Evolutionary conservation across 64 coral and sea anemone species (phyloP).

Genomic region (Montipora capricornis): DNA sequence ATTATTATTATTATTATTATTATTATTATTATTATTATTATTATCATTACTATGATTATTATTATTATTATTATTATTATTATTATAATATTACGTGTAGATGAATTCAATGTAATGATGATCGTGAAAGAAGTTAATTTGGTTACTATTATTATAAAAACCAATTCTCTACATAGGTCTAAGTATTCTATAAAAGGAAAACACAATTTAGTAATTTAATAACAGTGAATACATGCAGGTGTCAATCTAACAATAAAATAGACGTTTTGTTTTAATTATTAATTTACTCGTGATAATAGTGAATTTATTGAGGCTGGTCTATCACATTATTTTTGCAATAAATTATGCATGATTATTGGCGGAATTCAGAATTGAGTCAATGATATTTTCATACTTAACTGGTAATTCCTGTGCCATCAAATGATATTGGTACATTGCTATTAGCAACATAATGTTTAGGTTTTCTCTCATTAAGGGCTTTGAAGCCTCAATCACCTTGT

Average conservation of each 20-base stretch:
- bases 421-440: neutral
- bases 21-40: no score
- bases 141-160: no score
- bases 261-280: slow-evolving; percentile 34
- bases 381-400: neutral
- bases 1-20: no score
- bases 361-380: neutral
- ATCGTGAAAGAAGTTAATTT: no score
- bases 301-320: neutral
- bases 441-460: slow-evolving; percentile 45
- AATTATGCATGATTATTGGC: neutral
- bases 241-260: neutral
- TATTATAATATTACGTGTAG: no score
- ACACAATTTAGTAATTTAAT: neutral
- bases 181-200: neutral
- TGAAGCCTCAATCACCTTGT: neutral
- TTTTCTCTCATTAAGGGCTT: neutral
- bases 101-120: no score
- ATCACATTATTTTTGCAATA: neutral
- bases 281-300: neutral
- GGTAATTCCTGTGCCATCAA: neutral
- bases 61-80: no score
- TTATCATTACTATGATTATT: no score
- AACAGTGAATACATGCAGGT: neutral
- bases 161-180: no score